Evolutionary conservation across 2,888 invertebrate genomes (phyloP), one percentile per base, ranked within the genome.

Genomic region (Enchytraeus crypticus): DNA sequence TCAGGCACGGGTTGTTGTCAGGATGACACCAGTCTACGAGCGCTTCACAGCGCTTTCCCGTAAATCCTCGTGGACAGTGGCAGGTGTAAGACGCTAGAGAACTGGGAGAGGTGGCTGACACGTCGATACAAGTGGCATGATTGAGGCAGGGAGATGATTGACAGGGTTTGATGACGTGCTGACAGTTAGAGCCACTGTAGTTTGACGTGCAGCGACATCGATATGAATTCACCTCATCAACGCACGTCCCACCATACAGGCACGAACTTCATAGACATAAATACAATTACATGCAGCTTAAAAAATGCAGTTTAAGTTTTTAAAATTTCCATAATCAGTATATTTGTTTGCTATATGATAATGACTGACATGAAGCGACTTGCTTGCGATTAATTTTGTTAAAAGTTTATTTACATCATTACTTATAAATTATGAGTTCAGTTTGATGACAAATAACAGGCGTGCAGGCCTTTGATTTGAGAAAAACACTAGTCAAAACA

Each of bases 131-230:
- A 5, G 71, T 71, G 2, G 71, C 78, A 0, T 71, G 73, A 54
- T 74, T 74, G 64, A 74, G 70, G 64, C 78, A 78, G 4, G 76
- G 75, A 49, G 70, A 85, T 57, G 89, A 89, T 77, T 95, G 92
- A 74, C 96, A 96, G 75, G 92, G 89, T 79, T 92, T 91, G 72
- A 93, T 89, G 58, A 89, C 86, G 77, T 88, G 89, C 77, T 95
- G 93, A 73, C 96, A 96, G 79, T 95, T 93, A 0, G 89, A 87
- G 0, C 95, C 96, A 0, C 91, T 92, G 80, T 71, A 78, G 5
- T 74, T 75, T 0, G 68, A 58, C 0, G 70, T 63, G 68, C 78
- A 79, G 14, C 64, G 56, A 63, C 78, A 78, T 4, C 64, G 65
- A 64, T 72, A 78, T 5, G 70, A 62, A 63, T 77, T 76, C 5